Percentiles rank a stretch among this genome's conserved stretches.
phyloP scores from a whole-genome alignment of 2,797 vertebrate species.

The Alosa sapidissima region DNA sequence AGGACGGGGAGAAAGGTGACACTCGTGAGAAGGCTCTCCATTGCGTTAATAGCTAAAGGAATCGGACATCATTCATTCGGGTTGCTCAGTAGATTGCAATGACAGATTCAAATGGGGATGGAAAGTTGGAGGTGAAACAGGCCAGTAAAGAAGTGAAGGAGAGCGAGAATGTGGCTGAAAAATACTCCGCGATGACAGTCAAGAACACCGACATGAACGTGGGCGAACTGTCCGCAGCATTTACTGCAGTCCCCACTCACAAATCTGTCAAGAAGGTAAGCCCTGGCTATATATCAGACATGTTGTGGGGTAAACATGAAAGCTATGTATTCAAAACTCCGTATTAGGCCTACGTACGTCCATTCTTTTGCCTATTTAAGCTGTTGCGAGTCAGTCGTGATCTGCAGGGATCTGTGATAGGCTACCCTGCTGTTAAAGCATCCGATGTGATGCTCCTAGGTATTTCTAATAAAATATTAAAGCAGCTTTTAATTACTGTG shows the following conservation, averaged over 20 bases:
- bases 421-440: constrained; percentile 2
- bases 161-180: constrained; percentile 83
- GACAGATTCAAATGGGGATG: constrained; percentile 73
- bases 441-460: neutral
- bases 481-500: neutral
- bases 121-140: constrained; percentile 78
- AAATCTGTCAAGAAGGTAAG: constrained; percentile 84
- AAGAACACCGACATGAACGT: constrained; percentile 80
- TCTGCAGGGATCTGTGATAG: constrained; percentile 7
- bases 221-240: constrained; percentile 77
- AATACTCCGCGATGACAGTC: constrained; percentile 79
- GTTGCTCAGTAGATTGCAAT: constrained; percentile 63
- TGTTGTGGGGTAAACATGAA: constrained; percentile 30
- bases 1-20: constrained; percentile 54
- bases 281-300: neutral
- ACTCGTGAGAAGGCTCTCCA: constrained; percentile 34
- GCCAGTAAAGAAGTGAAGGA: constrained; percentile 84
- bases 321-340: constrained; percentile 18
- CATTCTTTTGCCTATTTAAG: constrained; percentile 7
- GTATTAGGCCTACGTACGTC: neutral
- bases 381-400: constrained; percentile 11
- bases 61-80: constrained; percentile 41
- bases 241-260: constrained; percentile 76
- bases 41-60: constrained; percentile 32
- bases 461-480: neutral